Evolutionary conservation across 2,797 vertebrate species (phyloP).

Genomic region (Artibeus lituratus): DNA sequence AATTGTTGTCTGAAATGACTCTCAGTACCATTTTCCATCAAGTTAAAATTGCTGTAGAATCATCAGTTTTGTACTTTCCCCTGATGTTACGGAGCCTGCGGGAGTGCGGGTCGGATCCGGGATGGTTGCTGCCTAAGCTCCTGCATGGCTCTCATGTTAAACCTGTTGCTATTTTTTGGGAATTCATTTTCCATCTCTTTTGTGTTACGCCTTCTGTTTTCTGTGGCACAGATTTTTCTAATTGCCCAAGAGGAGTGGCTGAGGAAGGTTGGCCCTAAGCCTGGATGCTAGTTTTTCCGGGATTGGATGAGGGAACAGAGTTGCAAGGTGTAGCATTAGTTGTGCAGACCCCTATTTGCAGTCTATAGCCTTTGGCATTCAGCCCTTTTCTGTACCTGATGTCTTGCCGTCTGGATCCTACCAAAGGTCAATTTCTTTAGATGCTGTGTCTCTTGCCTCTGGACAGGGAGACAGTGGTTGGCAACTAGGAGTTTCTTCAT

Average conservation of each 20-base stretch:
- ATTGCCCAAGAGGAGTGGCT: not conserved
- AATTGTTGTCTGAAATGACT: not conserved
- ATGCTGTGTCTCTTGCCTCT: not conserved
- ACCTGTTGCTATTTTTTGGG: not conserved
- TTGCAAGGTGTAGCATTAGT: not conserved
- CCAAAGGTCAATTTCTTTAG: not conserved
- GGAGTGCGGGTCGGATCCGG: not conserved
- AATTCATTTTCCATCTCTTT: not conserved
- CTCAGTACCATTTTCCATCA: not conserved
- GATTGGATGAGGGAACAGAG: fast-evolving
- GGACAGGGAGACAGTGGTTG: not conserved
- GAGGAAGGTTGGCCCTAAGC: not conserved
- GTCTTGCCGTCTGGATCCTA: not conserved
- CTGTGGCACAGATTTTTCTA: not conserved
- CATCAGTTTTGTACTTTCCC: not conserved
- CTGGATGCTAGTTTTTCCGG: not conserved
- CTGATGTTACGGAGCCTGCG: not conserved
- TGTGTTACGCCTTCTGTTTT: not conserved
- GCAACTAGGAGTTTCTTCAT: not conserved
- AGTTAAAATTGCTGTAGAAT: not conserved
- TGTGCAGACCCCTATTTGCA: not conserved
- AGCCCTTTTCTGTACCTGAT: not conserved
- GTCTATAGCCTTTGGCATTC: not conserved
- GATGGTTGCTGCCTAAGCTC: not conserved
- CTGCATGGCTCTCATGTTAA: not conserved